Evolutionary conservation across 2,888 invertebrate species (phyloP).

Genomic region (Rhyacophila evoluta): DNA sequence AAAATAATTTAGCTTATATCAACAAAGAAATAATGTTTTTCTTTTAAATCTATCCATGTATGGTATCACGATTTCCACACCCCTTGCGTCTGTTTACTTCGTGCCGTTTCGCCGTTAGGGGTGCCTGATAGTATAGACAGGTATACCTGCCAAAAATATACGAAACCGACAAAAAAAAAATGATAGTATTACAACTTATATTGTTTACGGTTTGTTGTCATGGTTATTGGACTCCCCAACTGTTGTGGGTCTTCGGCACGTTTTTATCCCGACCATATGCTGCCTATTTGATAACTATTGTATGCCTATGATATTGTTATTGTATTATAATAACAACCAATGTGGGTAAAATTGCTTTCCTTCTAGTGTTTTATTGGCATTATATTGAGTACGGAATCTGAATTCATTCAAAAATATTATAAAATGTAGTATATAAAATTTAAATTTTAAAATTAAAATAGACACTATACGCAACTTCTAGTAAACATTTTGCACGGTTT

Average conservation of each 20-base stretch:
- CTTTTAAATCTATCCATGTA: not conserved
- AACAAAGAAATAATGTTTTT: too few relatives aligned
- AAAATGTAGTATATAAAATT: too few relatives aligned
- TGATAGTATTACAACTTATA: not conserved
- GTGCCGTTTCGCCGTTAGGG: not conserved
- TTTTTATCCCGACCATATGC: constrained; percentile 2
- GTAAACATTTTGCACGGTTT: too few relatives aligned
- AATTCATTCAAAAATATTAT: too few relatives aligned
- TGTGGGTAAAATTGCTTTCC: not conserved
- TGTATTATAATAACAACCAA: not conserved
- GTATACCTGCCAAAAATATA: not conserved
- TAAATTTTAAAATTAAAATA: too few relatives aligned
- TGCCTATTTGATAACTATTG: not conserved
- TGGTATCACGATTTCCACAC: not conserved
- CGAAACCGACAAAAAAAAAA: not conserved
- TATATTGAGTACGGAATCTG: too few relatives aligned
- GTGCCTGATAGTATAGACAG: not conserved
- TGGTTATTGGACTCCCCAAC: not conserved
- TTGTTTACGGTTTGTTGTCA: not conserved
- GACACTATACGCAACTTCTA: too few relatives aligned
- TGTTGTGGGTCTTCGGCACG: not conserved
- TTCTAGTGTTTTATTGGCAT: too few relatives aligned
- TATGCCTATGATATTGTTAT: too few relatives aligned
- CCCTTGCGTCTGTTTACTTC: not conserved
- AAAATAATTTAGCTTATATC: too few relatives aligned